phyloP scores from a whole-genome alignment of 2,113 vertebrate species.

The Mola mola region DNA sequence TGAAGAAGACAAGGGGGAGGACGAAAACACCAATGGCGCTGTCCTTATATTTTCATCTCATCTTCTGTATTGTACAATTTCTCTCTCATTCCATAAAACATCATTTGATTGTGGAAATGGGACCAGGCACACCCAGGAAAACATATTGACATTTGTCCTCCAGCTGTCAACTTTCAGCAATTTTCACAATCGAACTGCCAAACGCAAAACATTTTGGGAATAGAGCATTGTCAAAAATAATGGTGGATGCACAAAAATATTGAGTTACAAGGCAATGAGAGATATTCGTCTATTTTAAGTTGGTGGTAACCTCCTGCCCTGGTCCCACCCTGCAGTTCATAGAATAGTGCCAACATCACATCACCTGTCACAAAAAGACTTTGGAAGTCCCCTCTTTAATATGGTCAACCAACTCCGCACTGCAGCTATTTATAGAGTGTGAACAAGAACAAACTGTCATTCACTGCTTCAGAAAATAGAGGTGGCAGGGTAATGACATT shows the following conservation, averaged over 20 bases:
- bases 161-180: no score
- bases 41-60: no score
- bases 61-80: not conserved
- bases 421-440: slow-evolving; percentile 32
- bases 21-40: no score
- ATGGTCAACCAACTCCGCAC: no score
- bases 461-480: not conserved
- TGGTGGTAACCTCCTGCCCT: not conserved
- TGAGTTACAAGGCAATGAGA: not conserved
- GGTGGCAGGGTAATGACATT: not conserved
- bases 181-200: no score
- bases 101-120: not conserved
- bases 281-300: not conserved
- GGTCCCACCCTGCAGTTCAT: not conserved
- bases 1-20: not conserved
- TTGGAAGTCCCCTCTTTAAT: slow-evolving; percentile 29
- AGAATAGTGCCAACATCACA: not conserved
- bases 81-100: not conserved
- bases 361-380: slow-evolving; percentile 6
- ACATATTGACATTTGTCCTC: slow-evolving; percentile 14
- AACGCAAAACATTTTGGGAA: no score
- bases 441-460: slow-evolving; percentile 1
- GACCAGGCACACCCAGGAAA: slow-evolving; percentile 9
- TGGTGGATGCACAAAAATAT: slow-evolving; percentile 2
- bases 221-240: not conserved